Base-by-base conservation (phyloP, 2,888 invertebrate species). In the Apamea sordens region DNA sequence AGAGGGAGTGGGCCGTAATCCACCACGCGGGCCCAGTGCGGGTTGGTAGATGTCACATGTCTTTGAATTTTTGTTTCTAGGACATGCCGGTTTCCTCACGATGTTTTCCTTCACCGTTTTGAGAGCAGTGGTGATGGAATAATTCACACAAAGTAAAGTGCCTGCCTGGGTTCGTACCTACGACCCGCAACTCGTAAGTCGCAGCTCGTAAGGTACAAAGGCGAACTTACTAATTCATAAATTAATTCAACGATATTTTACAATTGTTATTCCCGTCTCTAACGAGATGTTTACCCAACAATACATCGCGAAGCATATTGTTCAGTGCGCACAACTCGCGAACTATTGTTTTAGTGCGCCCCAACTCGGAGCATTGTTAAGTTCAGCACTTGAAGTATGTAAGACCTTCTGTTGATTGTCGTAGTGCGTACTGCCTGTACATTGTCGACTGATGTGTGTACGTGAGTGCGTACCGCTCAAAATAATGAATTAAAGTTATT, bases 231-330 rank as follows among this genome's bases (percentile, higher is more conserved):
- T 73, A 50, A 50, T 56, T 41, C 18, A 74, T 24, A 28, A 41
- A n/a, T 21, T 6, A 73, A 21, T 53, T 74, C n/a, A 53, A 36
- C 13, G 2, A 64, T 11, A 76, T 53, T 80, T 63, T 44, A 10
- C 77, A 77, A 77, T 76, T 50, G 44, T 61, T 67, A 32, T 3
- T 15, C 28, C 59, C 83, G 50, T n/a, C 24, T 28, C 7, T 64
- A 73, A 73, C 82, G 72, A 73, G 18, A 61, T 84, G 84, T 84
- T 84, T 73, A 28, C 18, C 78, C 82, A 73, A 86, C 84, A 83
- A 83, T 86, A 53, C 53, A 50, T 50, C 50, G 15, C 47, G 28
- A 0, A 64, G 50, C 86, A 76, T 76, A 78, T 65, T 78, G 79
- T 79, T 32, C 10, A 7, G 77, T 0, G 56, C 59, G 44, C 50